Evolutionary conservation across 37 sponge, comb jelly and placozoan species (phyloP).

Genomic region (Mnemiopsis leidyi): DNA sequence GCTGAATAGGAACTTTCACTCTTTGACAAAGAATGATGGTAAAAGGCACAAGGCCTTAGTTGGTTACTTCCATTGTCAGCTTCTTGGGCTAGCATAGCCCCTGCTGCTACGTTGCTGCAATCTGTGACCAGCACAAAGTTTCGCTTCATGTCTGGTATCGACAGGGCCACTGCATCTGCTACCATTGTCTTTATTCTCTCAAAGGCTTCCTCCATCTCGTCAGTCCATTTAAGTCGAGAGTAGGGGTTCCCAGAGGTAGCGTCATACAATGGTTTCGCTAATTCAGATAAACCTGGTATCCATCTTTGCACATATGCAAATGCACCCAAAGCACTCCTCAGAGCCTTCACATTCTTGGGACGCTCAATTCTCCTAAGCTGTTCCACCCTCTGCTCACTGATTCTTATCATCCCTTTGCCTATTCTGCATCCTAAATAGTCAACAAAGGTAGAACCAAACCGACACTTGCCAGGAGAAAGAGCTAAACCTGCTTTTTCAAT

Average conservation of each 20-base stretch:
- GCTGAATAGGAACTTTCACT: background rate
- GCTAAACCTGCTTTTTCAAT: background rate
- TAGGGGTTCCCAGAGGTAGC: background rate
- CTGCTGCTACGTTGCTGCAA: constrained; percentile 8
- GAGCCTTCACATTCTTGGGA: background rate
- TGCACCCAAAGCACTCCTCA: background rate
- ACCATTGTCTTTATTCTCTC: background rate
- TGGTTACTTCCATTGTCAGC: background rate
- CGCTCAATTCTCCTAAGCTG: background rate
- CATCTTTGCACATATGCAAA: constrained; percentile 2
- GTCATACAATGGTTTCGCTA: constrained; percentile 1
- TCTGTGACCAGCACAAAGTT: background rate
- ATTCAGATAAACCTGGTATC: background rate
- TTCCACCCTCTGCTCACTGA: constrained; percentile 7
- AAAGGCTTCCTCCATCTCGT: background rate
- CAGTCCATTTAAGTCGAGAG: background rate
- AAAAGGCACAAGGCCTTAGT: background rate
- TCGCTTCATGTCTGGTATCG: background rate
- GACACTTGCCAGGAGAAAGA: background rate
- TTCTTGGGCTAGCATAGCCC: constrained; percentile 1
- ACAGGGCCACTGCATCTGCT: background rate
- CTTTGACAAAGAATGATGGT: background rate
- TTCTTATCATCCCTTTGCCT: background rate
- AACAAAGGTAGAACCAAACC: background rate
- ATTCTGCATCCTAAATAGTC: background rate